Base-by-base conservation (phyloP, 1,140 invertebrate genomes). In the Samia ricini region DNA sequence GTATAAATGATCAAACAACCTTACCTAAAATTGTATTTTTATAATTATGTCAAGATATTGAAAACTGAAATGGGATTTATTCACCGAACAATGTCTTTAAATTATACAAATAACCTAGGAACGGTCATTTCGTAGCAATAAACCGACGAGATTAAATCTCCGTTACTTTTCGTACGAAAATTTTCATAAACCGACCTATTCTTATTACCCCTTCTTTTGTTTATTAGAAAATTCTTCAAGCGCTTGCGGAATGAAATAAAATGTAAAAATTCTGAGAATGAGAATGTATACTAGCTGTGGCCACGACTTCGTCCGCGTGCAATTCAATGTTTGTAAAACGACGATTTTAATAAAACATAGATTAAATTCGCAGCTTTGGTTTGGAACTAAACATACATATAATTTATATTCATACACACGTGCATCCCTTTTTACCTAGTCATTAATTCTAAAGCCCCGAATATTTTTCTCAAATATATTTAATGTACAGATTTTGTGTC, bases 81-180 rank as follows among this genome's bases (percentile, higher is more conserved):
- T 67, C 51, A 71, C 66, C 60, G 74, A 76, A 76, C 66, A 72
- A 71, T 69, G 64, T 61, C 64, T 57, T 63, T 72, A 69, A 79
- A 74, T 65, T 54, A 68, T 42, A 42, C 54, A 61, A 63, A 74
- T 76, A 77, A 77, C 73, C 63, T 61, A 79, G 68, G 74, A 55
- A 64, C 69, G 74, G 64, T 77, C 70, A 69, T 68, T 49, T 65
- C 33, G 56, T 67, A 66, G 66, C 15, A 15, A 42, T 42, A 12
- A 68, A 71, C 58, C 57, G 24, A 52, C 54, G 71, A 68, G 61
- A 69, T 69, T 69, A 74, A 71, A 77, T 50, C 70, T 73, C 54
- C 51, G 21, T 54, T 48, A 23, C 22, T 66, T 63, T 64, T 33
- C 60, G 24, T 19, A 64, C 61, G 66, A 29, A 57, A 61, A 56